These are phyloP conservation scores for Ypsolopha sequella DNA, from an alignment of 2,888 invertebrate species.

Conservation along the genomic window DNA sequence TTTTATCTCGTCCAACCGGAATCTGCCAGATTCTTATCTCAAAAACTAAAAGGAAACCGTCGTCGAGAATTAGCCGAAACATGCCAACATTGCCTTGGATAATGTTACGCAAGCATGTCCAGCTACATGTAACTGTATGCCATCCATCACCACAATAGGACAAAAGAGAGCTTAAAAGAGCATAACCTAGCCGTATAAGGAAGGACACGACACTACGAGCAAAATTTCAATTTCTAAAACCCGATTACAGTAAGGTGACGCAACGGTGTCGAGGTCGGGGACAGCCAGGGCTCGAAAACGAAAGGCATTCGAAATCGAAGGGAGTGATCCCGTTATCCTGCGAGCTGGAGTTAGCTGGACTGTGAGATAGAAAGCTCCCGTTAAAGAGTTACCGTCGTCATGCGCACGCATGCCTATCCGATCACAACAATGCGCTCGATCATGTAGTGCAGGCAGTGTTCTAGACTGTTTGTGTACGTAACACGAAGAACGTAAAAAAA, in stretches of 20 bases:
- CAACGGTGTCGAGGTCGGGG: slow-evolving; percentile 47
- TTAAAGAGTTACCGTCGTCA: slow-evolving; percentile 21
- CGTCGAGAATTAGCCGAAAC: background rate
- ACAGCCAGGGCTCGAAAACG: slow-evolving; percentile 46
- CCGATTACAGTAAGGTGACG: slow-evolving; percentile 59
- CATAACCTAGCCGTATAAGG: slow-evolving; percentile 54
- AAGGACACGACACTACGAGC: slow-evolving; percentile 39
- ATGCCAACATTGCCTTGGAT: background rate
- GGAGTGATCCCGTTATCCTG: slow-evolving; percentile 64
- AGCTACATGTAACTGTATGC: too few species aligned
- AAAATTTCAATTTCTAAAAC: slow-evolving; percentile 69
- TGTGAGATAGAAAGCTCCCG: slow-evolving; percentile 62
- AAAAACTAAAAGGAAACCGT: background rate
- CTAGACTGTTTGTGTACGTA: too few species aligned
- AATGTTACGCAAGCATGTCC: too few species aligned
- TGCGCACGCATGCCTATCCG: background rate
- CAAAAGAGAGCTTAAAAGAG: slow-evolving; percentile 25
- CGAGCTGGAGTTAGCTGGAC: slow-evolving; percentile 17
- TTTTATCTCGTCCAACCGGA: too few species aligned
- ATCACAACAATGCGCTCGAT: too few species aligned
- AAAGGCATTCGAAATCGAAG: slow-evolving; percentile 64
- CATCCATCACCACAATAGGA: background rate
- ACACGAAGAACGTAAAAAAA: too few species aligned
- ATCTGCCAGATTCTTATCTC: background rate
- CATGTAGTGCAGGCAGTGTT: too few species aligned